Evolutionary conservation across 1,140 invertebrate species (phyloP).

Genomic region (Diploscapter pachys): DNA sequence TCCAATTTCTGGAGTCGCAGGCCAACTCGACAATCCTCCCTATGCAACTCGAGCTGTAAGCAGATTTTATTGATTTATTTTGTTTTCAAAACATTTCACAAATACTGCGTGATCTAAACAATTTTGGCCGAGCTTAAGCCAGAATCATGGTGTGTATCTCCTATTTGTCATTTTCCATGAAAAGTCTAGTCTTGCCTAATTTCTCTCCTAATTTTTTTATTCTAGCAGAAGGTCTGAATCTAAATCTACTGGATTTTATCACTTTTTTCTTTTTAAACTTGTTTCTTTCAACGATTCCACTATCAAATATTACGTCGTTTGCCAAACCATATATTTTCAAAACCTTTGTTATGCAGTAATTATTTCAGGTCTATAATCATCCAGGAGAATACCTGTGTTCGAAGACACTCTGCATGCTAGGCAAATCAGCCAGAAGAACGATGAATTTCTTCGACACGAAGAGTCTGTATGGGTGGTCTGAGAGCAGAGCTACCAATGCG

Average conservation of each 20-base stretch:
- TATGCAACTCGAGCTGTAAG: slow-evolving; percentile 26
- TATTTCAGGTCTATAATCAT: slow-evolving; percentile 7
- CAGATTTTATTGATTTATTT: background rate
- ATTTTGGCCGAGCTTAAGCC: too few species aligned
- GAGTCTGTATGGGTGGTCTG: slow-evolving; percentile 75
- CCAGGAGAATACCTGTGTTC: slow-evolving; percentile 61
- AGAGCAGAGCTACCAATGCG: slow-evolving; percentile 69
- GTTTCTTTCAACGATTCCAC: too few species aligned
- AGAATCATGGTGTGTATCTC: too few species aligned
- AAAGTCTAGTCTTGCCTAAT: too few species aligned
- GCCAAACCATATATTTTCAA: background rate
- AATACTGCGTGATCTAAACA: too few species aligned
- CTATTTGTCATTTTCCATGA: too few species aligned
- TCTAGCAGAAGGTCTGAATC: too few species aligned
- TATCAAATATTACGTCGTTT: too few species aligned
- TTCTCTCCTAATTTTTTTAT: too few species aligned
- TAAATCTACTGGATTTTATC: too few species aligned
- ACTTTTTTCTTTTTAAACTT: too few species aligned
- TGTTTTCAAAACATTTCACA: too few species aligned
- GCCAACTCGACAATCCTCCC: slow-evolving; percentile 36
- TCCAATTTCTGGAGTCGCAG: slow-evolving; percentile 35
- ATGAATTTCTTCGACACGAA: slow-evolving; percentile 70
- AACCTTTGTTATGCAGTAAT: background rate
- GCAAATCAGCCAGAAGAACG: slow-evolving; percentile 66
- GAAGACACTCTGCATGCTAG: slow-evolving; percentile 79